Evolutionary conservation across 2,888 invertebrate species (phyloP), one percentile per base, ranked within the genome.

Genomic region (Lamellibrachia columna): DNA sequence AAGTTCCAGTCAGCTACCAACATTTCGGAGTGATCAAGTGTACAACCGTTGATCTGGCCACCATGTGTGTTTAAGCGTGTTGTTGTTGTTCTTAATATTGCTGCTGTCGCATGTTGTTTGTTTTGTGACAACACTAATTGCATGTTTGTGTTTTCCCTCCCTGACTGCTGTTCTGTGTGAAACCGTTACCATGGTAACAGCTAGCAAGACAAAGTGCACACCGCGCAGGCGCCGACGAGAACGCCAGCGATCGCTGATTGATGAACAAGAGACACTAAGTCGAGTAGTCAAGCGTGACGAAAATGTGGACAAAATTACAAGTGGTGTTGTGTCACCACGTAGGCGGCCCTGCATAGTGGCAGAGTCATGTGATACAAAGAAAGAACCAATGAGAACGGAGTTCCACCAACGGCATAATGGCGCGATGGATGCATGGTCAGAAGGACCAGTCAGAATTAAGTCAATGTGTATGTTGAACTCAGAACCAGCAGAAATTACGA

Each of bases 221-320:
- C 90, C 90, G n/a, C 92, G 93, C 28, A 91, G 92, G 11, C 58
- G 60, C 6, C 8, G 92, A 28, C 58, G 91, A 15, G 53, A 92
- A 91, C 91, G 93, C 40, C 93, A 92, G 53, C 60, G 92, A 28
- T 93, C 93, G 3, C 90, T 93, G 52, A 91, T 93, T 28, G 93
- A 93, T 55, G 93, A 93, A 91, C 92, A 93, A 75, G 93, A 93
- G 90, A 90, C 92, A n/a, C 28, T 93, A 75, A 75, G 75, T 75
- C 75, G 75, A 6, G 75, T 75, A 6, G 75, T 75, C 22, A 75
- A n/a, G 75, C 15, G 75, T n/a, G 75, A 75, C 0, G n/a, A 15
- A 15, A 75, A 15, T 15, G 75, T 22, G 15, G 22, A 75, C 15
- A 75, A 75, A 75, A 75, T 22, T 22, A 75, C 22, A 4, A 4